These are phyloP conservation scores for Cavia porcellus DNA, from an alignment of 2,113 vertebrate genomes.

Conservation along the genomic window DNA sequence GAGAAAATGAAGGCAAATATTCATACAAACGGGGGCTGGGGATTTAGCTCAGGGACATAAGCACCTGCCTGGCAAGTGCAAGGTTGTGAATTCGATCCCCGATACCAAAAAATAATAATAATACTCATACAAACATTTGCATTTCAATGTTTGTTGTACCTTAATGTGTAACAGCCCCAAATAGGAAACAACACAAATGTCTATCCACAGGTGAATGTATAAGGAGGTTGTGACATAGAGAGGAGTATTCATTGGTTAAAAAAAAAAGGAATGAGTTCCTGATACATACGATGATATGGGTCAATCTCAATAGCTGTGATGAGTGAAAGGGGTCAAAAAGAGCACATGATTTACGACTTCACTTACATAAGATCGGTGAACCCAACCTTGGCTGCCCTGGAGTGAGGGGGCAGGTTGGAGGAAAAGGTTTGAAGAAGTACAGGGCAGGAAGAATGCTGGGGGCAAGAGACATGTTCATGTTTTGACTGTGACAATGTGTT, in stretches of 20 bases:
- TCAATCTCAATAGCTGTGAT: background rate
- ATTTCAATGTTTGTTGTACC: background rate
- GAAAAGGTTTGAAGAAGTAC: background rate
- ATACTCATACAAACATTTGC: background rate
- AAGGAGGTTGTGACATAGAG: background rate
- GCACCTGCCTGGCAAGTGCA: no score
- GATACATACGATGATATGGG: background rate
- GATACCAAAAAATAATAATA: background rate
- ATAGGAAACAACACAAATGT: background rate
- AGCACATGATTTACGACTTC: background rate
- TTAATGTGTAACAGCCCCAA: background rate
- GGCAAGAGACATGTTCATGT: background rate
- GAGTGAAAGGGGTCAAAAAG: background rate
- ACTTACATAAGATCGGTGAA: background rate
- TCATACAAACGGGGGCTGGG: background rate
- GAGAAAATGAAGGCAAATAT: constrained; percentile 38
- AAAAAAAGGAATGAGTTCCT: background rate
- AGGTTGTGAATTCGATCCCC: no score
- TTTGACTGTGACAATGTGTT: background rate
- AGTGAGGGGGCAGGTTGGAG: background rate
- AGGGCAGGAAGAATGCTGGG: background rate
- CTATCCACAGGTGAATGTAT: background rate
- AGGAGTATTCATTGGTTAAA: background rate
- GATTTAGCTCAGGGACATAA: no score
- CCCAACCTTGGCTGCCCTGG: background rate